Conservation (phyloP, 2,113 vertebrate species). For the Caloenas nicobarica region DNA sequence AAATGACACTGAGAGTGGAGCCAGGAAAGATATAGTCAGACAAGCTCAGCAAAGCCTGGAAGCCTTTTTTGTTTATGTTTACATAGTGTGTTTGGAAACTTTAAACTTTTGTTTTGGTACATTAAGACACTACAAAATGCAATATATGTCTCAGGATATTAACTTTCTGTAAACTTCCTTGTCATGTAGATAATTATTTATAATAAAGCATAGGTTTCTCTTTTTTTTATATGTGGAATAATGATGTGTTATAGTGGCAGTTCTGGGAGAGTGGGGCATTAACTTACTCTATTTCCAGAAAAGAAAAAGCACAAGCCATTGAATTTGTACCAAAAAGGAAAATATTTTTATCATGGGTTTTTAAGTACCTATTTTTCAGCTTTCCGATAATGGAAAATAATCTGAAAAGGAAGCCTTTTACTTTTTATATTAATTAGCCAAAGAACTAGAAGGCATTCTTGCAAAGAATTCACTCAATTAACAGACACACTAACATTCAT, state of each 20-base stretch:
- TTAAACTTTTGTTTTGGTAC: background rate
- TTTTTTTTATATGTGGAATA: background rate
- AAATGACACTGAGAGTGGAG: background rate
- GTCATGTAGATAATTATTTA: rapidly evolving
- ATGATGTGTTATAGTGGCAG: background rate
- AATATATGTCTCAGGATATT: background rate
- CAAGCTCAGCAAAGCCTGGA: background rate
- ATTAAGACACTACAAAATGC: background rate
- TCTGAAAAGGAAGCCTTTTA: background rate
- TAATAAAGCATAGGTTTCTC: background rate
- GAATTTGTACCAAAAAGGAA: background rate
- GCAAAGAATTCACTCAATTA: background rate
- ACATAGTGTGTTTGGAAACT: background rate
- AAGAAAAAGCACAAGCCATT: background rate
- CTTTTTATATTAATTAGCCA: background rate
- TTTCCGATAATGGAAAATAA: background rate
- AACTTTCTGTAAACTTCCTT: background rate
- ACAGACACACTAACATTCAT: background rate
- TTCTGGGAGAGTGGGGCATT: background rate
- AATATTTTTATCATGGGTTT: background rate
- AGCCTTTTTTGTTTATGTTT: background rate
- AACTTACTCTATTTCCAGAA: background rate
- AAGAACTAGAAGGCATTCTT: background rate
- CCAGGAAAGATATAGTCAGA: background rate
- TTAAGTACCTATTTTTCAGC: background rate